A percentile compares a stretch with the other conserved stretches of the same genome.
phyloP scores from a whole-genome alignment of 2,113 vertebrate species.

The Silurus meridionalis region DNA sequence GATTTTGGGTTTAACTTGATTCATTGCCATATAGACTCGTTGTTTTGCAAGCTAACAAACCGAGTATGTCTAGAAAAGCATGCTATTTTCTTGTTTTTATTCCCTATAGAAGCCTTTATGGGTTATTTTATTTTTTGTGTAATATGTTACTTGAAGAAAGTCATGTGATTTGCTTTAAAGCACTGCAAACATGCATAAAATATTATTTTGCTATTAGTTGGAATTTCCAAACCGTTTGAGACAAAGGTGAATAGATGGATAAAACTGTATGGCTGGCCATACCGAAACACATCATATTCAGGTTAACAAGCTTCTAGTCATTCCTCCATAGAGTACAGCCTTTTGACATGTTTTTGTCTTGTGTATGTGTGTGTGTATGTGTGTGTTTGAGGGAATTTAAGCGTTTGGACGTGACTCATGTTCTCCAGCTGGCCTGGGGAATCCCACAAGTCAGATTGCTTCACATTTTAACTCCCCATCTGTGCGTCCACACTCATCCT shows the following conservation, averaged over 20 bases:
- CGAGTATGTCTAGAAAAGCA: not conserved
- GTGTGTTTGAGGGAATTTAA: not conserved
- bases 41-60: not conserved
- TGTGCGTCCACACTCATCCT: not conserved
- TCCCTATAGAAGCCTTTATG: not conserved
- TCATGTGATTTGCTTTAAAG: not conserved
- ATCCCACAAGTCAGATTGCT: constrained; percentile 1
- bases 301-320: constrained; percentile 1
- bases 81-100: not conserved
- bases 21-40: not conserved
- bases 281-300: constrained; percentile 3
- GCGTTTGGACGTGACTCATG: not conserved
- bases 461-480: not conserved
- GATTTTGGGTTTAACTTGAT: not conserved
- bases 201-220: not conserved
- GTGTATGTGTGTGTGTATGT: not conserved
- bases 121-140: not conserved
- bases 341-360: not conserved
- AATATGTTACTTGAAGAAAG: not conserved
- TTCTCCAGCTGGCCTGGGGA: constrained; percentile 49
- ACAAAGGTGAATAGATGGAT: not conserved
- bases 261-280: constrained; percentile 54
- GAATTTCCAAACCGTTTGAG: constrained; percentile 9
- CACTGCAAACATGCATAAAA: not conserved
- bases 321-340: not conserved